phyloP scores from a whole-genome alignment of 2,113 vertebrate genomes.

The Pantherophis guttatus region DNA sequence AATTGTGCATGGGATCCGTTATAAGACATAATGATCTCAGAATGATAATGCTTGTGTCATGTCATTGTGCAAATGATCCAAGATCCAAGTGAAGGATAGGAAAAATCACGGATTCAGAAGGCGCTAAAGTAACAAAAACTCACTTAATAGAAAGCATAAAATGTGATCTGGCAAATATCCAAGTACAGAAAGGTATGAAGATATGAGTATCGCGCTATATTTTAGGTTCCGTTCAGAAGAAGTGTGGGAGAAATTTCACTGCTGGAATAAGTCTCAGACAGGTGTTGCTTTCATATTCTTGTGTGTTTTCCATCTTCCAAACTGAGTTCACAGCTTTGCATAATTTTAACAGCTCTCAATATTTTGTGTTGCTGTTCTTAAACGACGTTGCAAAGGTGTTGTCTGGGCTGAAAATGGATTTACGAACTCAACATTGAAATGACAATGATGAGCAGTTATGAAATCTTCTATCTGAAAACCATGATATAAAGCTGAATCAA shows the following conservation, averaged over 20 bases:
- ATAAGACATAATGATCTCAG: neutral
- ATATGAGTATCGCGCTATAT: neutral
- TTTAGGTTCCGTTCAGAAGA: neutral
- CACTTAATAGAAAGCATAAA: neutral
- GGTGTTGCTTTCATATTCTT: neutral
- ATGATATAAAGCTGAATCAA: neutral
- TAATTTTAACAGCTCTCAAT: neutral
- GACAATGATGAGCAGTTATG: neutral
- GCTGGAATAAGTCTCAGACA: neutral
- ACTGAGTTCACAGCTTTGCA: neutral
- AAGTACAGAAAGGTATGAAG: neutral
- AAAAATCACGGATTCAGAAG: neutral
- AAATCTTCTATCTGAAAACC: neutral
- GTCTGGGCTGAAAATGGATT: neutral
- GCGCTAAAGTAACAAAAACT: neutral
- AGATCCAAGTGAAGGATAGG: neutral
- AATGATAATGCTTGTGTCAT: neutral
- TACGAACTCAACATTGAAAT: neutral
- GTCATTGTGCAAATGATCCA: neutral
- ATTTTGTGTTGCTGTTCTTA: neutral
- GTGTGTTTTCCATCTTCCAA: neutral
- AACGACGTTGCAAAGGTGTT: neutral
- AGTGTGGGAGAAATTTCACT: neutral
- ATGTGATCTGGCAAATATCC: neutral
- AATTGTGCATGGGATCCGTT: neutral